Base-by-base conservation (phyloP, 2,888 invertebrate species). In the Bimastos eiseni region DNA sequence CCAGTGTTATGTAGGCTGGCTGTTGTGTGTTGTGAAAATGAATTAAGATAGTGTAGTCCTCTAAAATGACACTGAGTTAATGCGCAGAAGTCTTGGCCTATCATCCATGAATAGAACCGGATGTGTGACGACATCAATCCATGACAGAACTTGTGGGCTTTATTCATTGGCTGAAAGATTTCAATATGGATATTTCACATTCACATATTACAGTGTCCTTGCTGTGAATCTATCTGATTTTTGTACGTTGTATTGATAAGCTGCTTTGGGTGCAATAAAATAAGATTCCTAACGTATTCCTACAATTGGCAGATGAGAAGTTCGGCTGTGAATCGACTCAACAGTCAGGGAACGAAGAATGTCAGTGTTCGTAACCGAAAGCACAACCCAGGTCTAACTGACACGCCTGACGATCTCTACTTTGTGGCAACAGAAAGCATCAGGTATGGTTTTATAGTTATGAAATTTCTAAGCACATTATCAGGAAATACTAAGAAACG, bases 361-460 rank as follows among this genome's bases (percentile, higher is more conserved):
- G 34, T 36, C 6, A 37, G 36, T 34, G 86, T 86, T 86, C 86
- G 86, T 36, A 86, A 86, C 24, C 86, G 86, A 86, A 86, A 86
- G 37, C 86, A 86, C 86, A 86, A 86, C 24, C 86, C 86, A 21
- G 86, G 86, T 37, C 86, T 86, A 86, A 36, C 36, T 36, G 86
- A 86, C 34, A 86, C 86, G 21, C 86, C 86, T 34, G 86, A 86
- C 34, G 86, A 86, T 86, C 86, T 86, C 86, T 86, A 86, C 37
- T 86, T 86, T 86, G 86, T 86, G 86, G 86, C 86, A 34, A 86
- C 86, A 37, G 86, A 86, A 34, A 86, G 86, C 37, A 37, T 86
- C 86, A 86, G 86, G 86, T 86, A 15, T 36, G 33, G 36, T 86
- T 34, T 36, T 6, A 17, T n/a, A n/a, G 8, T 19, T n/a, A 8